phyloP scores from a whole-genome alignment of 2,797 vertebrate genomes.

The Morelia viridis region DNA sequence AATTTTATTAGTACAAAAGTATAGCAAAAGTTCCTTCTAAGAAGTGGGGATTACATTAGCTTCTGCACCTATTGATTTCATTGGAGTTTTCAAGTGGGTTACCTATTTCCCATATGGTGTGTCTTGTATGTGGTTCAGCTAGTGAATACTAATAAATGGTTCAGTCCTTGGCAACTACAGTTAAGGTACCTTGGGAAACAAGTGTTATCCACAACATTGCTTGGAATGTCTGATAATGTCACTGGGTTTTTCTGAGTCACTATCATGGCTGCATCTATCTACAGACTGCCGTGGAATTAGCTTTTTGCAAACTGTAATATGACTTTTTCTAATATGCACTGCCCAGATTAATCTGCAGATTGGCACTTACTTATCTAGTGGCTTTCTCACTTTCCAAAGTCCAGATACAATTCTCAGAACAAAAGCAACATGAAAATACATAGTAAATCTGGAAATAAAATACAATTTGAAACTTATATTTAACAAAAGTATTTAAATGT shows the following conservation, averaged over 20 bases:
- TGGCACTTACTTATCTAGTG: not conserved
- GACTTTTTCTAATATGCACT: not conserved
- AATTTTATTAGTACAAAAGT: too few species aligned
- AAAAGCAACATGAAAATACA: not conserved
- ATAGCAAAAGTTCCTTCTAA: too few species aligned
- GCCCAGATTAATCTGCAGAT: not conserved
- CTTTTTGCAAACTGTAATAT: not conserved
- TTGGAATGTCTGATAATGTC: not conserved
- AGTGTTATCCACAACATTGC: not conserved
- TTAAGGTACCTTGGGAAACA: too few species aligned
- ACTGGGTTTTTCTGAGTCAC: not conserved
- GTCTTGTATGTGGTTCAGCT: too few species aligned
- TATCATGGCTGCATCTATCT: not conserved
- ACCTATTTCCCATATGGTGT: too few species aligned
- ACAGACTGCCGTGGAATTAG: not conserved
- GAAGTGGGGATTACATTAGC: too few species aligned
- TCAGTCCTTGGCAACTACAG: too few species aligned
- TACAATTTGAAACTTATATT: not conserved
- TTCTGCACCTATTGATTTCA: too few species aligned
- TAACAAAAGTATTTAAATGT: not conserved
- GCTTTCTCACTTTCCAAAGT: not conserved
- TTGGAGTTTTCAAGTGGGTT: too few species aligned
- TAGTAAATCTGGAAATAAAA: not conserved
- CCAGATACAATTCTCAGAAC: conserved; percentile 57
- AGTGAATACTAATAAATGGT: too few species aligned